These are phyloP conservation scores for Smittia sp. DNA, from an alignment of 2,888 invertebrate genomes.

Conservation along the genomic window DNA sequence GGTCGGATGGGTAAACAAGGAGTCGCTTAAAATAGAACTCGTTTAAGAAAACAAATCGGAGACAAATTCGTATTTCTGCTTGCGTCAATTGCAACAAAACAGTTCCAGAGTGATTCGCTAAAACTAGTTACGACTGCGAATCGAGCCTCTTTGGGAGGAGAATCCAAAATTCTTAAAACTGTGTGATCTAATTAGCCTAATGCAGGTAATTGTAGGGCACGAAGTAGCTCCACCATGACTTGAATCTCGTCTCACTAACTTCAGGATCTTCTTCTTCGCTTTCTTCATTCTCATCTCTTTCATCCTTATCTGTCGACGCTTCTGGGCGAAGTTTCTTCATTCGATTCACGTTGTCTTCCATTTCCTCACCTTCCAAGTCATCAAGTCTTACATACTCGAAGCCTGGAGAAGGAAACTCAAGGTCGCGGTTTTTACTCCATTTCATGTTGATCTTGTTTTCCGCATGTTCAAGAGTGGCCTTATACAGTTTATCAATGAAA, in stretches of 20 bases:
- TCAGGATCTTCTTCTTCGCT: not conserved
- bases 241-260: not conserved
- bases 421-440: slow-evolving; percentile 39
- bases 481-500: slow-evolving; percentile 67
- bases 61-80: too few species aligned
- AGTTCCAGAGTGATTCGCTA: not conserved
- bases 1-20: too few species aligned
- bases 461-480: slow-evolving; percentile 65
- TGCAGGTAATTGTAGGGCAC: slow-evolving; percentile 18
- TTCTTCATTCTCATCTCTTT: not conserved
- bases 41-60: too few species aligned
- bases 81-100: not conserved
- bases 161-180: not conserved
- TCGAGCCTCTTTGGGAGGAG: not conserved
- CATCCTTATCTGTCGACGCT: not conserved
- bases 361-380: slow-evolving; percentile 26
- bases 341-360: slow-evolving; percentile 28
- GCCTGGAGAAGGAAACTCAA: too few species aligned
- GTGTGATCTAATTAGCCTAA: not conserved
- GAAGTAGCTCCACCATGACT: slow-evolving; percentile 35
- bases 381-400: slow-evolving; percentile 45
- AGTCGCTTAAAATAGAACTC: too few species aligned
- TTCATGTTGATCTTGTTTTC: slow-evolving; percentile 52
- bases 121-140: not conserved
- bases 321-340: not conserved